Evolutionary conservation across 2,888 invertebrate genomes (phyloP).

Genomic region (Spicauda simplicius): DNA sequence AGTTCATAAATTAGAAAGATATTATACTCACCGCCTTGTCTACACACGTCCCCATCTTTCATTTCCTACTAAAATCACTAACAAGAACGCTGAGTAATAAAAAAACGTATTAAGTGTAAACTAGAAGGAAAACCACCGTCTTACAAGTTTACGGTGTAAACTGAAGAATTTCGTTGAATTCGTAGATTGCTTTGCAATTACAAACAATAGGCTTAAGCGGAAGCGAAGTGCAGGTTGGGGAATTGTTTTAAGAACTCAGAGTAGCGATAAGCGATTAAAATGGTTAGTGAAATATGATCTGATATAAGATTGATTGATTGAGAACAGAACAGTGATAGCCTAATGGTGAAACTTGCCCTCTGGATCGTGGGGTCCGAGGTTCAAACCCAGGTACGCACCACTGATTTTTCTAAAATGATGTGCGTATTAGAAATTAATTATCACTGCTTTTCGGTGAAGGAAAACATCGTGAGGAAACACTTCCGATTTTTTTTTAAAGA

Average conservation of each 20-base stretch:
- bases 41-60: slow-evolving; percentile 31
- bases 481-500: too few relatives aligned
- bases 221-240: slow-evolving; percentile 11
- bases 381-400: too few relatives aligned
- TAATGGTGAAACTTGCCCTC: too few relatives aligned
- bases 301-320: too few relatives aligned
- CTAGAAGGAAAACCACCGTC: slow-evolving; percentile 22
- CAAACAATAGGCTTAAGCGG: slow-evolving; percentile 26
- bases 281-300: not conserved
- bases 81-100: not conserved
- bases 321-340: too few relatives aligned
- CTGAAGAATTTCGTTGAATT: slow-evolving; percentile 27
- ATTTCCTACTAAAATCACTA: slow-evolving; percentile 4
- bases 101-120: not conserved
- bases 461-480: too few relatives aligned
- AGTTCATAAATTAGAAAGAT: not conserved
- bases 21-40: slow-evolving; percentile 18
- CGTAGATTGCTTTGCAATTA: slow-evolving; percentile 29
- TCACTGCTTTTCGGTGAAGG: too few relatives aligned
- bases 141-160: slow-evolving; percentile 23
- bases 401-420: too few relatives aligned
- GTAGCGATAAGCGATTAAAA: not conserved
- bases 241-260: not conserved
- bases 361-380: too few relatives aligned
- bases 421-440: too few relatives aligned